Base-by-base conservation (phyloP, 1,140 invertebrate species). In the Radopholus similis region DNA sequence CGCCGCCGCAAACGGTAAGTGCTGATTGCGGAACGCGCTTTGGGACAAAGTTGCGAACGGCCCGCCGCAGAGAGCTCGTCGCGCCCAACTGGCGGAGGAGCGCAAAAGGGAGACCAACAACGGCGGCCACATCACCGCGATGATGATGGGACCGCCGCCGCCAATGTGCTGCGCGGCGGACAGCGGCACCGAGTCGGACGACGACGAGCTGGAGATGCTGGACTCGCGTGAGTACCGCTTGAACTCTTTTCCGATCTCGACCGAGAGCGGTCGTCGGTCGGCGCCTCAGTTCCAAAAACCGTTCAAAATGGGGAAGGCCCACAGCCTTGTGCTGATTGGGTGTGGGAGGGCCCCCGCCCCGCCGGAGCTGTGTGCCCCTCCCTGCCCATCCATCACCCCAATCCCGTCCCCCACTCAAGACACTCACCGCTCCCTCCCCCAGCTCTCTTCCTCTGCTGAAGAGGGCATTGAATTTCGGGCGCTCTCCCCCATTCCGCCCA, bases 121-220 rank as follows among this genome's bases (percentile, higher is more conserved):
- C 18, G 18, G 9, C 21, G n/a, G 26, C 4, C 26, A 30, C 60
- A 23, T 11, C 23, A 28, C 2, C n/a, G 28, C 42, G 38, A 18
- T 28, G 4, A 6, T 30, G 23, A 18, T 18, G 23, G 38, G 1
- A 21, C 54, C 2, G 15, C 11, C 40, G 32, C 55, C 38, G 65
- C 23, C 9, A 30, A 1, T 18, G 38, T 68, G 28, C 47, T n/a
- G n/a, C n/a, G n/a, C n/a, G n/a, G n/a, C n/a, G n/a, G 66, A 68
- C 38, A 54, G 44, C 30, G 66, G 66, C 34, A 68, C 66, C 37
- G 66, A 68, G 47, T 68, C 66, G 6, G 68, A 71, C 42, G 69
- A 71, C 44, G 68, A 70, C 23, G 69, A 71, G 35, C 56, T 71
- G 37, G 69, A 71, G 37, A 38, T 63, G 65, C 42, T 70, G 28